phyloP scores from a whole-genome alignment of 1,140 invertebrate species.

The Physella acuta region DNA sequence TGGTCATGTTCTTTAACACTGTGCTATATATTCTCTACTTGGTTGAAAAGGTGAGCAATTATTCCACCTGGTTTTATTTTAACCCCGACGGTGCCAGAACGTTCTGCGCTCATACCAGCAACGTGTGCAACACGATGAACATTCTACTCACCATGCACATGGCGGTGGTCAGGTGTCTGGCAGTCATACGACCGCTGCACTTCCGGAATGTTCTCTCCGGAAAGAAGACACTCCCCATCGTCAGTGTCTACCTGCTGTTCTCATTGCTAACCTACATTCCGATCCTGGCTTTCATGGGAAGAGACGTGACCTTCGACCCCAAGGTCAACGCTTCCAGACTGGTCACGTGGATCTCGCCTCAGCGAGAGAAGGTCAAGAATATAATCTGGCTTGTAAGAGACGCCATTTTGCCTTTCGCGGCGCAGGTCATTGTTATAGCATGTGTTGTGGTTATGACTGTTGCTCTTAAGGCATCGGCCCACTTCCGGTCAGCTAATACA shows the following conservation, averaged over 20 bases:
- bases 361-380: not conserved
- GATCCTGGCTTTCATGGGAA: not conserved
- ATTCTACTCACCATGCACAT: not conserved
- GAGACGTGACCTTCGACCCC: too few species aligned
- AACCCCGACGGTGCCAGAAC: too few species aligned
- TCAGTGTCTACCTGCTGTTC: not conserved
- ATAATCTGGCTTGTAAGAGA: not conserved
- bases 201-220: not conserved
- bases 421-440: constrained; percentile 1
- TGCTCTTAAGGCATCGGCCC: not conserved
- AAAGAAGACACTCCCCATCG: not conserved
- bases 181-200: not conserved
- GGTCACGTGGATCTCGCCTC: not conserved
- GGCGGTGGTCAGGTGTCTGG: not conserved
- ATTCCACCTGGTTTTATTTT: too few species aligned
- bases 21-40: too few species aligned
- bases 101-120: too few species aligned
- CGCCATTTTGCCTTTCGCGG: not conserved
- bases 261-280: not conserved
- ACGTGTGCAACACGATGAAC: not conserved
- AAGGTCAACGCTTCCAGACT: not conserved
- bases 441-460: not conserved
- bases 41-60: too few species aligned
- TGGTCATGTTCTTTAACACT: not conserved
- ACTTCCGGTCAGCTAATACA: not conserved